Percentiles rank a stretch among this genome's conserved stretches.
These are phyloP conservation scores for Perithous albicinctus DNA, from an alignment of 2,888 invertebrate genomes.

Conservation along the genomic window DNA sequence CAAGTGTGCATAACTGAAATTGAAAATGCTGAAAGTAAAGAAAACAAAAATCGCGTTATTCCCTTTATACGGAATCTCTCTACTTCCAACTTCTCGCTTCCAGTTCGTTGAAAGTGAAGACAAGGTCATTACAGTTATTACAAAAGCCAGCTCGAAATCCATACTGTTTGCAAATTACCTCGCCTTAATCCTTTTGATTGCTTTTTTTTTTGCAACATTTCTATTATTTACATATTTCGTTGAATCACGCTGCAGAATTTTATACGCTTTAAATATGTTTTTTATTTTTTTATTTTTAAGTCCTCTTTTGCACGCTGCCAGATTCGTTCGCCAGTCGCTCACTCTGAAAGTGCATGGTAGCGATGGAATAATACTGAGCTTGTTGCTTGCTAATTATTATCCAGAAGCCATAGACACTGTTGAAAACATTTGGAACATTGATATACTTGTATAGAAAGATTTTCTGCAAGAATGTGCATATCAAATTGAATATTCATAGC, in stretches of 20 bases:
- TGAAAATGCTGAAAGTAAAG: slow-evolving; percentile 46
- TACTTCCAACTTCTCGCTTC: slow-evolving; percentile 81
- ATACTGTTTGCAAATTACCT: slow-evolving; percentile 25
- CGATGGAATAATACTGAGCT: slow-evolving; percentile 9
- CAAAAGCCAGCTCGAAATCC: slow-evolving; percentile 54
- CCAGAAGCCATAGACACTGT: background rate
- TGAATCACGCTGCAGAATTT: background rate
- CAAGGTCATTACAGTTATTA: slow-evolving; percentile 75
- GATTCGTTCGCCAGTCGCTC: background rate
- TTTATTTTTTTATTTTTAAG: background rate
- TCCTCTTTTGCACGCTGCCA: slow-evolving; percentile 39
- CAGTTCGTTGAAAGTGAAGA: slow-evolving; percentile 82
- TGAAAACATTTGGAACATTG: too few relatives aligned
- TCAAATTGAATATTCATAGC: too few relatives aligned
- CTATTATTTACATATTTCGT: background rate
- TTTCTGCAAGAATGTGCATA: too few relatives aligned
- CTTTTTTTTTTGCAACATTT: slow-evolving; percentile 37
- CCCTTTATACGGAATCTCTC: slow-evolving; percentile 64
- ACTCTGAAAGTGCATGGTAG: slow-evolving; percentile 4
- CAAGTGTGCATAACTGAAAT: slow-evolving; percentile 45
- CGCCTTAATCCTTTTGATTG: slow-evolving; percentile 36
- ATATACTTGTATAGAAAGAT: too few relatives aligned
- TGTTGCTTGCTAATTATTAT: background rate
- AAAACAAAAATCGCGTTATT: slow-evolving; percentile 50
- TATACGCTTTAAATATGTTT: background rate